Conservation (phyloP, 2,113 vertebrate genomes). For the Forbesichthys papilliferus region DNA sequence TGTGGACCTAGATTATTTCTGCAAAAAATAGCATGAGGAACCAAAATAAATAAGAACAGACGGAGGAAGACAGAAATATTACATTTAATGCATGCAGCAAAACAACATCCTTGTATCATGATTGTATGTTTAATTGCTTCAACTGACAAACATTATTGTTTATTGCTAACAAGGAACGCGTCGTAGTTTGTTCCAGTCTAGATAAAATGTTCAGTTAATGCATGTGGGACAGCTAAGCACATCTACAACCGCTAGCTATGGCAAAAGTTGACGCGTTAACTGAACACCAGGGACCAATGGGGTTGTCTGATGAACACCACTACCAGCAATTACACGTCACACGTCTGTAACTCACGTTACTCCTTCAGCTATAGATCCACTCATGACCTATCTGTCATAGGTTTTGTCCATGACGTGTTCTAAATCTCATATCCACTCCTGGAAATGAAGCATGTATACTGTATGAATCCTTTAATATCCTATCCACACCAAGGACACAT, state of each 20-base stretch:
- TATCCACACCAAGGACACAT: too few relatives aligned
- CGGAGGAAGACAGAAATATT: background rate
- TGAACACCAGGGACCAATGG: slow-evolving; percentile 1
- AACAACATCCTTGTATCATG: too few relatives aligned
- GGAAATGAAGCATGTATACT: too few relatives aligned
- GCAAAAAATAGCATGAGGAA: too few relatives aligned
- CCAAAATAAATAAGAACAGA: background rate
- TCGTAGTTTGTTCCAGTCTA: slow-evolving; percentile 34
- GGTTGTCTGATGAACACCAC: slow-evolving; percentile 22
- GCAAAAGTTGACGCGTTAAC: slow-evolving; percentile 53
- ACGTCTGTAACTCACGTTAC: slow-evolving; percentile 15
- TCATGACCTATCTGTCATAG: too few relatives aligned
- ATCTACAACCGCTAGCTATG: slow-evolving; percentile 53
- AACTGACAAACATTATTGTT: background rate
- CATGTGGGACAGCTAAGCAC: slow-evolving; percentile 35
- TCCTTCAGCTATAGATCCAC: too few relatives aligned
- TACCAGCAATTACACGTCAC: background rate
- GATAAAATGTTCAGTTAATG: slow-evolving; percentile 35
- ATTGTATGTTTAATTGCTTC: slow-evolving; percentile 19
- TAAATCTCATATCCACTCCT: too few relatives aligned
- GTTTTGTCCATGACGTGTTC: too few relatives aligned
- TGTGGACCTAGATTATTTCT: too few relatives aligned
- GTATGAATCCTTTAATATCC: too few relatives aligned
- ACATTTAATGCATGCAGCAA: background rate
- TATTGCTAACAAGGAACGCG: slow-evolving; percentile 15